Base-by-base conservation (phyloP, 2,888 invertebrate species). In the Epiblema foenella region DNA sequence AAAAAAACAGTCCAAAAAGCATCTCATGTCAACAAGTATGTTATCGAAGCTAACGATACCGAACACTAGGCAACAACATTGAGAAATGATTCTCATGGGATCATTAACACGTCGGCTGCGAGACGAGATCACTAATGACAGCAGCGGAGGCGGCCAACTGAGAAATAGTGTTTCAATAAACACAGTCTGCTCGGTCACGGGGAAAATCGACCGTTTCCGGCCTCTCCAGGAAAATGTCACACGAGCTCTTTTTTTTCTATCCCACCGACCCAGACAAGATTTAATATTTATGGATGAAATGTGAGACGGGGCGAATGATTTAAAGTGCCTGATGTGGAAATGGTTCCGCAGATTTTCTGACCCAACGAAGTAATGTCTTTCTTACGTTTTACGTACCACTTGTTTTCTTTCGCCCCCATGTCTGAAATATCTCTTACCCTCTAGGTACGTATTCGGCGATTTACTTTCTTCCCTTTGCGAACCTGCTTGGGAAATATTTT, bases 201-300 rank as follows among this genome's bases (percentile, higher is more conserved):
- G 86, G 92, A 93, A 93, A 93, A 93, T 92, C 90, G 90, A 90
- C 91, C 91, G 90, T 90, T 91, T 91, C 88, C 87, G 84, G 86
- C 85, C 87, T 90, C 93, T 90, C 89, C 83, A 85, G 87, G 88
- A 84, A 89, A 90, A 89, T 89, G 91, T 87, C 88, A 89, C 85
- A 83, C 82, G 86, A 89, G 89, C 90, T 88, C 88, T 87, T 86
- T 90, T 89, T 89, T 88, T 90, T 89, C 88, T 89, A 87, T 88
- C 83, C 85, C 83, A 82, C 83, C 84, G 86, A 85, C 89, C 87
- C 83, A 87, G 87, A 86, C 87, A 87, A 89, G 89, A 90, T 92
- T 93, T 93, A 92, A 92, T 92, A 93, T 93, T 93, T 93, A 93
- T 92, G 89, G 92, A 89, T 89, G 91, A 91, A 92, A 91, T 91